phyloP scores from a whole-genome alignment of 2,113 vertebrate genomes.

The Lepidothrix coronata region DNA sequence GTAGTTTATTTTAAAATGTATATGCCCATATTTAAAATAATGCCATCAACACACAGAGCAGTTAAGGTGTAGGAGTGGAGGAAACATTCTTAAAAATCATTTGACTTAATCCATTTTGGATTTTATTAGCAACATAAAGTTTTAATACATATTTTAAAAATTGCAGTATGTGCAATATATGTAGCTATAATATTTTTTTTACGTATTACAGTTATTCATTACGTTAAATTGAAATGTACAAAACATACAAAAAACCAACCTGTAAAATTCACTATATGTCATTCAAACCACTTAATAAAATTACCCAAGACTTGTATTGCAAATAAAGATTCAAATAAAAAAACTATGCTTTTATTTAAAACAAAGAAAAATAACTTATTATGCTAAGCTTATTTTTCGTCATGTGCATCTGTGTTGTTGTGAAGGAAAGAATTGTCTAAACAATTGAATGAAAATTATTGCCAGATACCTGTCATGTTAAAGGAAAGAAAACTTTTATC shows the following conservation, averaged over 20 bases:
- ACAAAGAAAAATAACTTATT: neutral
- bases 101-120: neutral
- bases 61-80: neutral
- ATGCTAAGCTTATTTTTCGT: neutral
- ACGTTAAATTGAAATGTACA: neutral
- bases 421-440: neutral
- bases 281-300: neutral
- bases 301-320: neutral
- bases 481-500: neutral
- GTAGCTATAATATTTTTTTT: neutral
- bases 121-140: neutral
- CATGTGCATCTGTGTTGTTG: neutral
- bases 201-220: neutral
- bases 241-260: fast-evolving
- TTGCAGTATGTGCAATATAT: neutral
- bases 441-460: neutral
- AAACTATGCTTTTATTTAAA: neutral
- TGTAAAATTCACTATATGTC: neutral
- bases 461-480: neutral
- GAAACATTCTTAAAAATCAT: neutral
- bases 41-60: neutral
- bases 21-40: neutral
- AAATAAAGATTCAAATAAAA: neutral
- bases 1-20: neutral
- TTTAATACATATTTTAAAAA: neutral